Evolutionary conservation across 2,113 vertebrate species (phyloP).

Genomic region (Malurus cyaneus): DNA sequence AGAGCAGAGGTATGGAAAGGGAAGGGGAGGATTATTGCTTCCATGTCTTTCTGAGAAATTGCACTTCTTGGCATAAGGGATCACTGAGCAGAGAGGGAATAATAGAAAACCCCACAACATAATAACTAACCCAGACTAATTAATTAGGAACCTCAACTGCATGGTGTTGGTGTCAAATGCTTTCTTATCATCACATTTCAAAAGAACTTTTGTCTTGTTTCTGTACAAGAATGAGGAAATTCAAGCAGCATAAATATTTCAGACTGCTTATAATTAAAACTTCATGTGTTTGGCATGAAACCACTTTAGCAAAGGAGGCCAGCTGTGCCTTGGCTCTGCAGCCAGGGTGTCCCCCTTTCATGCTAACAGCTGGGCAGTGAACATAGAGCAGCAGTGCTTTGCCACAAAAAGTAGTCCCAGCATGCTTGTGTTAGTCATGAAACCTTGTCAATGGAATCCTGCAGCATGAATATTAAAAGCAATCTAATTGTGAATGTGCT

Average conservation of each 20-base stretch:
- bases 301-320: not conserved
- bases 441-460: not conserved
- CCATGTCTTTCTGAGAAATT: not conserved
- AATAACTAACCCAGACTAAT: constrained; percentile 65
- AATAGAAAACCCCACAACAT: constrained; percentile 38
- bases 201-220: constrained; percentile 72
- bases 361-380: constrained; percentile 54
- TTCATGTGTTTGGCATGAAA: constrained; percentile 68
- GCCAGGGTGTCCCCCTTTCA: not conserved
- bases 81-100: not conserved
- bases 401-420: not conserved
- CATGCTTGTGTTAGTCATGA: not conserved
- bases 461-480: constrained; percentile 26
- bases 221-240: constrained; percentile 60
- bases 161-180: constrained; percentile 61
- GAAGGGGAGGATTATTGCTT: not conserved
- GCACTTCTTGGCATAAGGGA: not conserved
- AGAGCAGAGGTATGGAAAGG: not conserved
- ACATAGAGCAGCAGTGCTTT: not conserved
- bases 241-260: constrained; percentile 70
- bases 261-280: constrained; percentile 75
- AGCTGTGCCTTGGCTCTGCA: constrained; percentile 47
- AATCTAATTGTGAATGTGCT: too few relatives aligned
- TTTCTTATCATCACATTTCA: constrained; percentile 72
- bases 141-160: constrained; percentile 56